A percentile compares a stretch with the other conserved stretches of the same genome.
These are phyloP conservation scores for Brenthis daphne DNA, from an alignment of 2,888 invertebrate species.

Conservation along the genomic window DNA sequence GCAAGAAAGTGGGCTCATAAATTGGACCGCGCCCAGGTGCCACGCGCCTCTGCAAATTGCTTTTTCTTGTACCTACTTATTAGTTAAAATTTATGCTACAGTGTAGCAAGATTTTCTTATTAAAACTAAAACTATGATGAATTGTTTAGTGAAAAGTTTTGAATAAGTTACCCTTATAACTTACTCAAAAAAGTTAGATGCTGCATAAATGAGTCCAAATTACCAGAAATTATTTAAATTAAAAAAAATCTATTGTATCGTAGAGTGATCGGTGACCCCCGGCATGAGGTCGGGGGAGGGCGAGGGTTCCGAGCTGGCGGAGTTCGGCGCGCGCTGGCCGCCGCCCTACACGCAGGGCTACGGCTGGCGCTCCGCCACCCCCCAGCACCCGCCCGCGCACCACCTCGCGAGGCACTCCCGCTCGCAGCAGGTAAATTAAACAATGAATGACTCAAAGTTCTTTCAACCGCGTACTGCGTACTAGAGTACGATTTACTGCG, in stretches of 20 bases:
- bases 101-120: neutral
- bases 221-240: neutral
- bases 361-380: conserved; percentile 79
- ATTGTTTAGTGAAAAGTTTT: neutral
- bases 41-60: conserved; percentile 48
- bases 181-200: no score
- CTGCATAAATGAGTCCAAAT: no score
- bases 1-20: conserved; percentile 52
- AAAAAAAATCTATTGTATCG: conserved; percentile 10
- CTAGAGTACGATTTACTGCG: neutral
- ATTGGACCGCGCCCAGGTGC: conserved; percentile 58
- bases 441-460: conserved; percentile 8
- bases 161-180: no score
- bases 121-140: neutral
- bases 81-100: conserved; percentile 12
- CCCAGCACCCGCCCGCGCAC: conserved; percentile 78
- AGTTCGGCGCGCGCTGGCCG: conserved; percentile 80
- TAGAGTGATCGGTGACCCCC: conserved; percentile 72
- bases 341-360: conserved; percentile 82
- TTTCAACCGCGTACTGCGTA: conserved; percentile 11
- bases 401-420: conserved; percentile 79
- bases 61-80: conserved; percentile 30
- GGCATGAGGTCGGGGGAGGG: conserved; percentile 83
- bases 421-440: conserved; percentile 68
- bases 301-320: conserved; percentile 81